Evolutionary conservation across 2,888 invertebrate genomes (phyloP), one percentile per base, ranked within the genome.

Genomic region (Hydroisotoma schaefferi): DNA sequence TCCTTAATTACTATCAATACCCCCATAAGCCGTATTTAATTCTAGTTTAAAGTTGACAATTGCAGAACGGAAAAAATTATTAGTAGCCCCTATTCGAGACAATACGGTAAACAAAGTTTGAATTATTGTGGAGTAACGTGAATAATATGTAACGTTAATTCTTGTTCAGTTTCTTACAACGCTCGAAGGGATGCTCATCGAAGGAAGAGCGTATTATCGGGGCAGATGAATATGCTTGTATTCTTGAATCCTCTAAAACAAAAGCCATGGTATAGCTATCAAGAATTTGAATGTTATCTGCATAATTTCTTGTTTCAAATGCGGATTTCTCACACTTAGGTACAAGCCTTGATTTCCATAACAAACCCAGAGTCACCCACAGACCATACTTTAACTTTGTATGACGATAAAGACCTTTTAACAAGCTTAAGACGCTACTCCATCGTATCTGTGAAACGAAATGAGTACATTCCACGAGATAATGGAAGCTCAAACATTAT

Each of bases 311-410:
- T n/a, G n/a, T n/a, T n/a, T n/a, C n/a, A n/a, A n/a, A n/a, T 49
- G 6, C 20, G 20, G 4, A 10, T 28, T 49, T 10, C 4, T 28
- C 4, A 18, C 22, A 15, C 37, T n/a, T 22, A 52, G 52, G 52
- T 52, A 20, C 52, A 52, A 37, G 33, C 52, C 10, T 52, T 52
- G 23, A 52, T 52, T 37, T 25, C 52, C 3, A n/a, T 52, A 27
- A 52, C 52, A 2, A 52, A 52, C 22, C 20, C 52, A 23, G 52
- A 52, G 4, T 37, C n/a, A 10, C 52, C 52, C 4, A 52, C 33
- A 20, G 37, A 22, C 18, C 52, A 52, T 25, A 52, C 52, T 3
- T 8, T 52, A 15, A 37, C 52, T 12, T 20, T 52, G 4, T 52
- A 52, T 22, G 52, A 52, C 23, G 37, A 52, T 22, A 3, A 3